Evolutionary conservation across 2,797 vertebrate genomes (phyloP), one percentile per base, ranked within the genome.

Genomic region (Pantherophis vulpinus): DNA sequence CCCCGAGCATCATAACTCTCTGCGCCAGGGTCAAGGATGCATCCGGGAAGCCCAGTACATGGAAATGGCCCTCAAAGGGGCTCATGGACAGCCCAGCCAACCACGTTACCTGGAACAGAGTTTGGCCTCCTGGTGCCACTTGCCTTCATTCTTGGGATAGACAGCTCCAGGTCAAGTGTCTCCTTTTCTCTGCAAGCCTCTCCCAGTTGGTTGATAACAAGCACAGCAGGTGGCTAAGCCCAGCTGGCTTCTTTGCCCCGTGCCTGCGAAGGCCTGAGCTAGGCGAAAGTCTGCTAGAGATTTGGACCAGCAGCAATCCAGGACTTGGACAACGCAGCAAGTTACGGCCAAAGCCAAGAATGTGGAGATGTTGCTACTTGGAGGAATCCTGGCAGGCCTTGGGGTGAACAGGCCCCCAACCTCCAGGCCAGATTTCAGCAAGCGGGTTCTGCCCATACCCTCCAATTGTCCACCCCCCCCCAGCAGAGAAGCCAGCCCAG

Each of bases 241-340:
- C 37, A 25, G 20, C 37, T 83, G 74, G 37, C 1, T 5, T 2
- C 37, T 5, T 83, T 47, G 37, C 37, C 37, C 5, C 0, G 1
- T 79, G 37, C 70, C 70, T 11, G 70, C 32, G 8, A 18, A 7
- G 70, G 8, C 8, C 18, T 23, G 70, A 42, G 32, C 70, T 79
- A 20, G 32, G 18, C 3, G 0, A 23, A 42, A 37, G 8, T 20
- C 16, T 79, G 18, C 32, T 79, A 10, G 32, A 42, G 70, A 20
- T 79, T 79, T 42, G 37, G 9, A 42, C 32, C 70, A 23, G 32
- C 60, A 79, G 70, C 60, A 27, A 9, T 7, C 32, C 70, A 25
- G 3, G 20, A 9, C 37, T 42, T 37, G 1, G 9, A 0, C 18
- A 25, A 11, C 3, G 9, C 0, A 0, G 32, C 70, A 9, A 20